Evolutionary conservation across 1,140 invertebrate species (phyloP).

Genomic region (Whitmania pigra): DNA sequence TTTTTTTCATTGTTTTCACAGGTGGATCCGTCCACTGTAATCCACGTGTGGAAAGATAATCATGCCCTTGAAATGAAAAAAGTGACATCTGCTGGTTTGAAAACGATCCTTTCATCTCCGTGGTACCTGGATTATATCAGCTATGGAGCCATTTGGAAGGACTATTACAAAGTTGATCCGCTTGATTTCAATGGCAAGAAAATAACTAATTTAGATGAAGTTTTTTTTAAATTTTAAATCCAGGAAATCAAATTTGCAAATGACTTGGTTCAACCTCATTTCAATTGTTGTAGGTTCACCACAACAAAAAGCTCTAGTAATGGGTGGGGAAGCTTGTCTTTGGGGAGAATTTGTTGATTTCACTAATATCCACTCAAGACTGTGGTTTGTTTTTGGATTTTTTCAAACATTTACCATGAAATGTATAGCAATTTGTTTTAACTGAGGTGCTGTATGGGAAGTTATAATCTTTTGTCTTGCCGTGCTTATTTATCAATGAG

Average conservation of each 20-base stretch:
- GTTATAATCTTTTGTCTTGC: neutral
- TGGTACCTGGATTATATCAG: slow-evolving; percentile 71
- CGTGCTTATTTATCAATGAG: neutral
- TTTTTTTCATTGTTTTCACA: slow-evolving; percentile 16
- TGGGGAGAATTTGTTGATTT: slow-evolving; percentile 34
- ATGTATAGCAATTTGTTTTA: neutral
- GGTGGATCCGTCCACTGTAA: slow-evolving; percentile 42
- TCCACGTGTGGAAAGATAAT: slow-evolving; percentile 44
- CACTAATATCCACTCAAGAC: slow-evolving; percentile 26
- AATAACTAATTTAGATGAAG: too few species aligned
- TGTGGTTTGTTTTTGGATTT: slow-evolving; percentile 21
- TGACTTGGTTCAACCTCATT: neutral
- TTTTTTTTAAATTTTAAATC: too few species aligned
- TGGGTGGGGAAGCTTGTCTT: slow-evolving; percentile 39
- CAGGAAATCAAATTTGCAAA: too few species aligned
- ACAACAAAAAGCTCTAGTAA: slow-evolving; percentile 30
- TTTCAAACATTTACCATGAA: too few species aligned
- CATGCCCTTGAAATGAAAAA: slow-evolving; percentile 38
- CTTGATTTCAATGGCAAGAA: slow-evolving; percentile 44
- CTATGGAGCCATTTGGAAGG: slow-evolving; percentile 59
- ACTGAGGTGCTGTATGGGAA: neutral
- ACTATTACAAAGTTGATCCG: slow-evolving; percentile 66
- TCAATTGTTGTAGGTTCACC: slow-evolving; percentile 23
- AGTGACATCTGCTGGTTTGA: slow-evolving; percentile 50
- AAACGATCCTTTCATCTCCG: slow-evolving; percentile 60